Evolutionary conservation across 2,888 invertebrate genomes (phyloP).

Genomic region (Orchestes rusci): DNA sequence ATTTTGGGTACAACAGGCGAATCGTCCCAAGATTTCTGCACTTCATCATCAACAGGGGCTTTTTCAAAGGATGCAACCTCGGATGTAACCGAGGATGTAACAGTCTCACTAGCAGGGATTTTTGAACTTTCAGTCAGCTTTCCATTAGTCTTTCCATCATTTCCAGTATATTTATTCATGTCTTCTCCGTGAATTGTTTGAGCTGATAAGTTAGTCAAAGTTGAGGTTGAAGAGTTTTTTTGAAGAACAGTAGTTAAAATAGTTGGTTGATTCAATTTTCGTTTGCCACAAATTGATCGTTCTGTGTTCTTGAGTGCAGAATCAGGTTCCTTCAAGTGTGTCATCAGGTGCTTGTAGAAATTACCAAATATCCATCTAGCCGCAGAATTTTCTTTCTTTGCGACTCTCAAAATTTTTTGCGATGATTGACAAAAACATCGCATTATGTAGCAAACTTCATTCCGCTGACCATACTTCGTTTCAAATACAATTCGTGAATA

Average conservation of each 20-base stretch:
- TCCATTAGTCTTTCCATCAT: not conserved
- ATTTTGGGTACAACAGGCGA: not conserved
- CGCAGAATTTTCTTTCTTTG: not conserved
- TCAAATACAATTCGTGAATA: not conserved
- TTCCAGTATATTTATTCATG: not conserved
- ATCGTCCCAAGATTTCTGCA: too few species aligned
- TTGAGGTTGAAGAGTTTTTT: not conserved
- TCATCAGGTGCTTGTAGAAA: not conserved
- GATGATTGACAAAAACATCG: not conserved
- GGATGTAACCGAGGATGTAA: not conserved
- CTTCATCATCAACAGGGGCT: too few species aligned
- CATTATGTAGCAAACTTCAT: not conserved
- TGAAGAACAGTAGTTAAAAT: not conserved
- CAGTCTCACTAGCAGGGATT: not conserved
- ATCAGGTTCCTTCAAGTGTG: constrained; percentile 1
- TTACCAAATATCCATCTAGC: constrained; percentile 2
- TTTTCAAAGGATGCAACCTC: not conserved
- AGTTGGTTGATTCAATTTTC: not conserved
- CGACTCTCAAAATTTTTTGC: not conserved
- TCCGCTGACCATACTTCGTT: not conserved
- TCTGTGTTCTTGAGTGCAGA: not conserved
- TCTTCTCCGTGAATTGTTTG: too few species aligned
- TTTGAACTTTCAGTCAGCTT: not conserved
- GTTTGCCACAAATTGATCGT: not conserved
- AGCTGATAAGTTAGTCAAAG: not conserved